Base-by-base conservation (phyloP, 2,113 vertebrate species). In the Telmatochromis bifrenatus region DNA sequence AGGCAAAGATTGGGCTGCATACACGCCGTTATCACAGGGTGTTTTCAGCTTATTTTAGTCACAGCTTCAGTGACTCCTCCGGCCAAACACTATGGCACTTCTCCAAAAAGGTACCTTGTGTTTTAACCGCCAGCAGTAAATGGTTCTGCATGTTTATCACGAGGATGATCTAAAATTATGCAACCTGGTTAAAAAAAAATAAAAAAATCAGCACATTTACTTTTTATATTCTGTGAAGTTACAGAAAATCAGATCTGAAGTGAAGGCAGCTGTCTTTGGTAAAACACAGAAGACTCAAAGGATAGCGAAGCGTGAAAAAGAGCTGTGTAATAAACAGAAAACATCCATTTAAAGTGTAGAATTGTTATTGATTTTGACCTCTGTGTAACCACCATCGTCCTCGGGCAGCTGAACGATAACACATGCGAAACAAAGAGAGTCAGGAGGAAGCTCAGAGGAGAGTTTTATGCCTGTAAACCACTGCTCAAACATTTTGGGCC, bases 281-380 rank as follows among this genome's bases (percentile, higher is more conserved):
- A 65, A 15, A 23, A 45, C 12, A 73, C 21, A 73, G 37, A 45
- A 15, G 9, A 47, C 39, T 39, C 26, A 23, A 21, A 26, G 23
- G 68, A 45, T 1, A 7, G 39, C 1, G 14, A 9, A 2, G 21
- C 1, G 0, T 23, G 0, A 23, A 45, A 45, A 37, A 19, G 23
- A 1, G 39, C 0, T 47, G 39, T 19, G 68, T 75, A 28, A 75
- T 49, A 75, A 75, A 31, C 9, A 49, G 7, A 19, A 49, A 31
- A 75, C 9, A 12, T 49, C 5, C 23, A 49, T 31, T 13, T 8
- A 49, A 45, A 49, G 23, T 17, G 2, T 19, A 49, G 10, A 19
- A 77, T 8, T 19, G 23, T 31, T 31, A 49, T 49, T 31, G 23
- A 75, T 75, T 49, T 49, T 49, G 70, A 75, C 15, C 23, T 75